Percentiles rank a stretch among this genome's conserved stretches.
phyloP scores from a whole-genome alignment of 2,113 vertebrate species.

The Struthio camelus region DNA sequence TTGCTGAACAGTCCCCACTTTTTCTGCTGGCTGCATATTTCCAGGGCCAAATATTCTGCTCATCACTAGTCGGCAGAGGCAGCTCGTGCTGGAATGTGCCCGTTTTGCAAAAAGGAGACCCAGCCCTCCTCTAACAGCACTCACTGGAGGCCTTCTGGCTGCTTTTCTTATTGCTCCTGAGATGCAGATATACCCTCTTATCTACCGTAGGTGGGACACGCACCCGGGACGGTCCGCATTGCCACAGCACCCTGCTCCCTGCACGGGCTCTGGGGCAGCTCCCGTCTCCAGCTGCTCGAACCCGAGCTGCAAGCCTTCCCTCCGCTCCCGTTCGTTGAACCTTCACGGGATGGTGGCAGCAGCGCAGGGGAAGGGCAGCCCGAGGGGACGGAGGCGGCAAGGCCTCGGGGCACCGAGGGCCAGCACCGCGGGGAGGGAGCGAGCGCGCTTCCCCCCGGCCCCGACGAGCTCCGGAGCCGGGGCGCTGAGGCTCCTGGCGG shows the following conservation, averaged over 20 bases:
- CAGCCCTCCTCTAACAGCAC: neutral
- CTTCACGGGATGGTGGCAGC: neutral
- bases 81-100: neutral
- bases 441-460: neutral
- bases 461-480: fast-evolving
- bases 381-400: neutral
- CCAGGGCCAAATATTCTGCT: neutral
- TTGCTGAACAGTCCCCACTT: neutral
- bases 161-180: neutral
- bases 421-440: too few relatives aligned
- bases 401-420: neutral
- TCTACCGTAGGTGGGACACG: fast-evolving
- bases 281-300: neutral
- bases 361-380: neutral
- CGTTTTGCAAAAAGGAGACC: fast-evolving
- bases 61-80: fast-evolving
- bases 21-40: neutral
- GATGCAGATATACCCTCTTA: fast-evolving
- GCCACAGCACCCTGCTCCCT: fast-evolving
- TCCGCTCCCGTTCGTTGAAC: fast-evolving
- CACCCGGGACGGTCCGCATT: neutral
- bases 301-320: neutral
- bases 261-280: neutral
- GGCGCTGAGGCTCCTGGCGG: neutral
- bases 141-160: neutral